Evolutionary conservation across 2,113 vertebrate species (phyloP).

Genomic region (Pipra filicauda): DNA sequence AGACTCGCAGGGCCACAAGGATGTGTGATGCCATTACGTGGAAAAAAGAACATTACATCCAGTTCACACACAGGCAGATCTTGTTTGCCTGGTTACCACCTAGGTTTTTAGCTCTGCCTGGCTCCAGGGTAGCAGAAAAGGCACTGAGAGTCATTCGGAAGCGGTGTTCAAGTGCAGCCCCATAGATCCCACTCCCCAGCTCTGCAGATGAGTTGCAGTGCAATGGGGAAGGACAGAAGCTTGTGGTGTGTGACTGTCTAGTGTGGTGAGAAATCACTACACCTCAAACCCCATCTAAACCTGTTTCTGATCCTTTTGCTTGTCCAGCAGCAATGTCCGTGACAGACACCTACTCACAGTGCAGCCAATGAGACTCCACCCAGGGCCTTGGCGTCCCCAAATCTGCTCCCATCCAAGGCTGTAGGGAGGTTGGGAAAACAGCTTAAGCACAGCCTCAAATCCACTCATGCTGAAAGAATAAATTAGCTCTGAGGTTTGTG

Average conservation of each 20-base stretch:
- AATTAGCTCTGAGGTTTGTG: background rate
- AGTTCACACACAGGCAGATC: background rate
- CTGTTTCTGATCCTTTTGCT: background rate
- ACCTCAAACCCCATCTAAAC: background rate
- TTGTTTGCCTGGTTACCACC: background rate
- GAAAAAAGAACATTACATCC: conserved; percentile 12
- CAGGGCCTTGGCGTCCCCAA: background rate
- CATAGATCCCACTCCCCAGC: background rate
- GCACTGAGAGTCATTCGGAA: background rate
- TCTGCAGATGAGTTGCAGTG: accelerated
- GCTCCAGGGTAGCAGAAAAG: background rate
- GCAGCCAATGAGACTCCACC: background rate
- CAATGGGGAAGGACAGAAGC: background rate
- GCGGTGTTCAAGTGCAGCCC: background rate
- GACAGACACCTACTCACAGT: background rate
- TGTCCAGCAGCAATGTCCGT: background rate
- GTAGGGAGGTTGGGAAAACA: background rate
- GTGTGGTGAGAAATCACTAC: background rate
- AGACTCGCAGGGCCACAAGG: background rate
- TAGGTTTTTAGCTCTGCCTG: background rate
- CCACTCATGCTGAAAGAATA: background rate
- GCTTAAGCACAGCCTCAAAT: background rate
- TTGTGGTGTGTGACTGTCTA: background rate
- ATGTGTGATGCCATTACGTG: background rate
- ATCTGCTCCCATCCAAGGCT: background rate